Percentiles rank a stretch among this genome's conserved stretches.
Conservation (phyloP, 1,140 invertebrate species). For the Trachymyrmex septentrionalis region DNA sequence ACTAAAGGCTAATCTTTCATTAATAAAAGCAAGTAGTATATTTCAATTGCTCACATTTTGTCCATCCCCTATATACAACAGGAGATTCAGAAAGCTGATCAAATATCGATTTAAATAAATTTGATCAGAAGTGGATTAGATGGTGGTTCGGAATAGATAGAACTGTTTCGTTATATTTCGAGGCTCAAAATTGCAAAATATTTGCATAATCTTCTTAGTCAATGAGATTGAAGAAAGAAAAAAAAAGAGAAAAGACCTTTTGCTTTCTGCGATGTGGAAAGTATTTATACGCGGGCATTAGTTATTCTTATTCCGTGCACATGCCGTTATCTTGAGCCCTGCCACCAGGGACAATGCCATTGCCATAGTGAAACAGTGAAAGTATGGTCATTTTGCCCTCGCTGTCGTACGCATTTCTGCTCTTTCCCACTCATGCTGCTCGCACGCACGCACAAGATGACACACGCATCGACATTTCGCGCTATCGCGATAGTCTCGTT, state of each 20-base stretch:
- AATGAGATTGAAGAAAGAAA: slow-evolving; percentile 7
- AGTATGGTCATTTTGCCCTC: slow-evolving; percentile 84
- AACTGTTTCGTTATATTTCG: background rate
- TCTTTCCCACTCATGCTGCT: slow-evolving; percentile 53
- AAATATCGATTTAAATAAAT: background rate
- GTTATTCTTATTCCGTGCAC: slow-evolving; percentile 79
- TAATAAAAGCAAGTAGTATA: too few species aligned
- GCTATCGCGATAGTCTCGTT: slow-evolving; percentile 45
- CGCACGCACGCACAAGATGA: slow-evolving; percentile 10
- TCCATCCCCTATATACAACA: background rate
- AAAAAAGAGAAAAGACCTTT: slow-evolving; percentile 72
- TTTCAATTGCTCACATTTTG: too few species aligned
- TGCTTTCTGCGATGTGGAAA: slow-evolving; percentile 63
- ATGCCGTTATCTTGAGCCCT: slow-evolving; percentile 76
- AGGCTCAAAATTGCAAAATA: background rate
- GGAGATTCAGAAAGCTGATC: background rate
- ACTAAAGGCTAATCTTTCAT: too few species aligned
- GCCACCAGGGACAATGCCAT: slow-evolving; percentile 85
- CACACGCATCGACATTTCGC: slow-evolving; percentile 39
- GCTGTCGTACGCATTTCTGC: slow-evolving; percentile 67
- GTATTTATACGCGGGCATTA: slow-evolving; percentile 31
- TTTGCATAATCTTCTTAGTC: background rate
- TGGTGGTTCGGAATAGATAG: background rate
- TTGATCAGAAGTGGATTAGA: background rate
- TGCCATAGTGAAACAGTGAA: slow-evolving; percentile 86